phyloP scores from a whole-genome alignment of 2,797 vertebrate species.

The Mormyrus proboscirostris region DNA sequence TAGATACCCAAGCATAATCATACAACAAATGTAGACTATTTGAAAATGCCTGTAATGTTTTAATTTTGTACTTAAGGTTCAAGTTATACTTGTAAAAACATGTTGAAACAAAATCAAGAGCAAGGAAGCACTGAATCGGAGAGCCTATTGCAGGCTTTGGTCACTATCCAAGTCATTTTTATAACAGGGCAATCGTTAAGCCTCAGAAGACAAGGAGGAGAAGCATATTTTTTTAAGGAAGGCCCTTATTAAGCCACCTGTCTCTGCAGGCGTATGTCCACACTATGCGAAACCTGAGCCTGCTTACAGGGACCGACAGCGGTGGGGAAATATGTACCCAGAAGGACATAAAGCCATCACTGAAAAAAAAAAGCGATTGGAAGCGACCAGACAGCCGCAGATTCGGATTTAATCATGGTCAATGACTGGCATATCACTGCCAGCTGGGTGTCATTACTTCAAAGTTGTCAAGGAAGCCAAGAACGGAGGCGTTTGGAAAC shows the following conservation, averaged over 20 bases:
- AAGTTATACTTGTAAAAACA: neutral
- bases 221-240: neutral
- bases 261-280: neutral
- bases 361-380: neutral
- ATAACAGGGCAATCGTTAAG: neutral
- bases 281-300: neutral
- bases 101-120: neutral
- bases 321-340: neutral
- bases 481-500: neutral
- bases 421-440: neutral
- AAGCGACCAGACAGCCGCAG: neutral
- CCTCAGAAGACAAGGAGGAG: neutral
- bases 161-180: neutral
- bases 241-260: neutral
- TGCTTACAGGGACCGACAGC: neutral
- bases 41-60: neutral
- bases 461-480: neutral
- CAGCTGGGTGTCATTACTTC: neutral
- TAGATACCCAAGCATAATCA: neutral
- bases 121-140: neutral
- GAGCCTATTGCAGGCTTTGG: neutral
- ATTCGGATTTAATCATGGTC: neutral
- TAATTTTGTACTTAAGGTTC: neutral
- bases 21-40: neutral
- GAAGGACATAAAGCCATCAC: neutral